These are phyloP conservation scores for Alexandromys fortis DNA, from an alignment of 2,113 vertebrate species.

Conservation along the genomic window DNA sequence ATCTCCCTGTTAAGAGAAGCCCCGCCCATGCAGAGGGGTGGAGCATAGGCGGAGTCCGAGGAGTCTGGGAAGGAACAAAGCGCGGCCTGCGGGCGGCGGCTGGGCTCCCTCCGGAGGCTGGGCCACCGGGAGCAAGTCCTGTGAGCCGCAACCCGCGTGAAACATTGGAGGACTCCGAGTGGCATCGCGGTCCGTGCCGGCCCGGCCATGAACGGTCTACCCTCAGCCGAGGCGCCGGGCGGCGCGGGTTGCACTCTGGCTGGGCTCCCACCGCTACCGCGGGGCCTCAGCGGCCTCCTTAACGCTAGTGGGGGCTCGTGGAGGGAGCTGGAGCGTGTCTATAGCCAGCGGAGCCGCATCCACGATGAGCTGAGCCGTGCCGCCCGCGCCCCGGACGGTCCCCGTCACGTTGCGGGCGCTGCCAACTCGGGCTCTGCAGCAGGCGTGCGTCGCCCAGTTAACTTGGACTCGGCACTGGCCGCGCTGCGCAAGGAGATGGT, in stretches of 20 bases:
- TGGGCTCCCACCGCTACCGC: slow-evolving; percentile 88
- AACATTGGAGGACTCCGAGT: neutral
- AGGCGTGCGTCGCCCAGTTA: slow-evolving; percentile 81
- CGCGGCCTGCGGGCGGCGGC: slow-evolving; percentile 65
- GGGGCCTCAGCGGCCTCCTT: slow-evolving; percentile 89
- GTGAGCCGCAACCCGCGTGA: neutral
- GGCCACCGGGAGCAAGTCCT: neutral
- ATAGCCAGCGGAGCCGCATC: slow-evolving; percentile 89
- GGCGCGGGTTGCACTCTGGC: slow-evolving; percentile 78
- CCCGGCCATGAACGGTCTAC: slow-evolving; percentile 83
- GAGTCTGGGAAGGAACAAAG: slow-evolving; percentile 70
- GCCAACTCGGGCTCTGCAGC: slow-evolving; percentile 80
- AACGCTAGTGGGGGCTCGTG: slow-evolving; percentile 90
- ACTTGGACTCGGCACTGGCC: slow-evolving; percentile 87
- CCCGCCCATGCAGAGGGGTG: slow-evolving; percentile 56
- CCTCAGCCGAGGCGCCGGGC: slow-evolving; percentile 71
- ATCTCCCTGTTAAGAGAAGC: slow-evolving; percentile 69
- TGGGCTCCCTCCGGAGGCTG: neutral
- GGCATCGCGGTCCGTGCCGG: neutral
- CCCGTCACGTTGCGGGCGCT: slow-evolving; percentile 68
- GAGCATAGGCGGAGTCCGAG: slow-evolving; percentile 57
- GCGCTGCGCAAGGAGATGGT: slow-evolving; percentile 91
- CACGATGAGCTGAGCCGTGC: slow-evolving; percentile 88
- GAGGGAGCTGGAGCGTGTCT: slow-evolving; percentile 88
- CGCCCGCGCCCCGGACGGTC: slow-evolving; percentile 78